Evolutionary conservation across 2,888 invertebrate species (phyloP).

Genomic region (Oscheius sp.): DNA sequence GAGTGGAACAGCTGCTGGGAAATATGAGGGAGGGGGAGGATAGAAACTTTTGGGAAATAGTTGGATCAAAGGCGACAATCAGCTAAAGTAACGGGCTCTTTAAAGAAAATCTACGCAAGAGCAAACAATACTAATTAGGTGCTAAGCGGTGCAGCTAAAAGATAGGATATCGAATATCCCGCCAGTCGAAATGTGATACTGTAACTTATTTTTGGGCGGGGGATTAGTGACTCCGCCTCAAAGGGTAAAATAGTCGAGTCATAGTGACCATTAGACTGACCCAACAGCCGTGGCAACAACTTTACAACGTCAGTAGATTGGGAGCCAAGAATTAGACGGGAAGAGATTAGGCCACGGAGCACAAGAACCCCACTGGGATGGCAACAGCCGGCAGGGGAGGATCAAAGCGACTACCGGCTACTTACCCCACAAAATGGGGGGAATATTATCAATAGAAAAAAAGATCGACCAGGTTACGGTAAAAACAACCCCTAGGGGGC

Average conservation of each 20-base stretch:
- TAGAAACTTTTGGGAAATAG: neutral
- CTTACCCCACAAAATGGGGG: too few relatives aligned
- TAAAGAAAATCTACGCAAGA: neutral
- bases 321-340: neutral
- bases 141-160: neutral
- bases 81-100: neutral
- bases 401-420: neutral
- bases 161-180: conserved; percentile 25
- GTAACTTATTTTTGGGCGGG: conserved; percentile 23
- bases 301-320: conserved; percentile 22
- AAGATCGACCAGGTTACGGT: neutral
- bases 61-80: neutral
- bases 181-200: conserved; percentile 31
- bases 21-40: conserved; percentile 3
- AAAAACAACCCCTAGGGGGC: conserved; percentile 8
- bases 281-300: conserved; percentile 34
- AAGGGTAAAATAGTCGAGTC: neutral
- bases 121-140: conserved; percentile 7
- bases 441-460: too few relatives aligned
- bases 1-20: conserved; percentile 27
- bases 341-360: too few relatives aligned
- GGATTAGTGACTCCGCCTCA: neutral
- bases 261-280: conserved; percentile 26
- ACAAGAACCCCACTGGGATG: too few relatives aligned
- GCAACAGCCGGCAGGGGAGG: too few relatives aligned